A percentile compares a stretch with the other conserved stretches of the same genome.
phyloP scores from a whole-genome alignment of 2,888 invertebrate genomes.

The Antheraea assamensis region DNA sequence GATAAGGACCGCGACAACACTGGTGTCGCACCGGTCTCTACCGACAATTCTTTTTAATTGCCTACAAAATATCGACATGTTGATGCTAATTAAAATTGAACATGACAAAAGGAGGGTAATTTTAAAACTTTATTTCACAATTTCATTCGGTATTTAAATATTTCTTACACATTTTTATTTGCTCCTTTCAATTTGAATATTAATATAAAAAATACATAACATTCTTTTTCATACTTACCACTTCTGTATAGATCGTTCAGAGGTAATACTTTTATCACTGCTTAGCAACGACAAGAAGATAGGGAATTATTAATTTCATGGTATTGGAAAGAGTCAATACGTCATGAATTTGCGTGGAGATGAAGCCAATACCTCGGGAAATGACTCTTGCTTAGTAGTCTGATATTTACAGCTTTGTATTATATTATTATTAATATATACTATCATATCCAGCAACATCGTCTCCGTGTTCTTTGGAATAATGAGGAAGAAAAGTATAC shows the following conservation, averaged over 20 bases:
- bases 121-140: not conserved
- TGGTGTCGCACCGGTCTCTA: not conserved
- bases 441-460: no score
- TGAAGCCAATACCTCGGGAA: no score
- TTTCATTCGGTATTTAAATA: not conserved
- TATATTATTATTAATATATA: not conserved
- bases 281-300: not conserved
- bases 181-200: not conserved
- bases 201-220: not conserved
- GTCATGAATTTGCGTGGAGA: no score
- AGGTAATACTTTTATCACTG: not conserved
- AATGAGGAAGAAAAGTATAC: no score
- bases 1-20: conserved; percentile 24
- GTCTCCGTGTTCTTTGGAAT: no score
- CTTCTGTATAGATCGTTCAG: not conserved
- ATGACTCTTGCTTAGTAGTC: no score
- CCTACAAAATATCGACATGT: not conserved
- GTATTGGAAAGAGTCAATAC: not conserved
- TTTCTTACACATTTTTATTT: not conserved
- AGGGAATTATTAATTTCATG: not conserved
- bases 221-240: not conserved
- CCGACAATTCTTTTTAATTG: conserved; percentile 2
- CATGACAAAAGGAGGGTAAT: not conserved
- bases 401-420: no score
- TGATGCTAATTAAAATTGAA: not conserved